Percentiles rank a stretch among this genome's conserved stretches.
Conservation (phyloP, 2,113 vertebrate species). For the Gavialis gangeticus region DNA sequence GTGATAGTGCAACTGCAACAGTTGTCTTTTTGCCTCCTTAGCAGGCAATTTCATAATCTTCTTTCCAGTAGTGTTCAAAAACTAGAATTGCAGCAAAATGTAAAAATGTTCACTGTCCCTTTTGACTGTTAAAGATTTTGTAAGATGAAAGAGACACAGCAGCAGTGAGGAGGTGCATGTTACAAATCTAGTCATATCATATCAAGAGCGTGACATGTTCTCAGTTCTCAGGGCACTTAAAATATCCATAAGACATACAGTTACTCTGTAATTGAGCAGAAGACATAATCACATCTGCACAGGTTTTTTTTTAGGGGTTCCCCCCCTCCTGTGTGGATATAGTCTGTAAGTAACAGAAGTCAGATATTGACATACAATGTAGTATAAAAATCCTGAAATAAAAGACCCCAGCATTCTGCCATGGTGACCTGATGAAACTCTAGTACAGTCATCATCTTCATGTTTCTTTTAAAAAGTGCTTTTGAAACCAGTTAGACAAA, state of each 20-base stretch:
- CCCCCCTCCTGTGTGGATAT: constrained; percentile 30
- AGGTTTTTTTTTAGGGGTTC: neutral
- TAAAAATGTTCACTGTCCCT: constrained; percentile 50
- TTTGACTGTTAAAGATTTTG: constrained; percentile 55
- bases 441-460: constrained; percentile 59
- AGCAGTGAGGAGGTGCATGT: constrained; percentile 35
- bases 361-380: constrained; percentile 51
- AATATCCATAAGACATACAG: neutral
- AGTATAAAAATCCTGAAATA: constrained; percentile 73
- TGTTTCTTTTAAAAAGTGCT: neutral
- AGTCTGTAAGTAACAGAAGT: constrained; percentile 70
- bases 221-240: constrained; percentile 29
- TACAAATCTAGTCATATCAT: constrained; percentile 38
- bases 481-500: neutral
- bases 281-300: constrained; percentile 55
- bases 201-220: neutral
- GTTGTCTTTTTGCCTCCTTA: constrained; percentile 11
- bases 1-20: neutral
- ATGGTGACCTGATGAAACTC: constrained; percentile 74
- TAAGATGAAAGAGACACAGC: constrained; percentile 67
- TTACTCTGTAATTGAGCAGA: neutral
- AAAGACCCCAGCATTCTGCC: constrained; percentile 69
- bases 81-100: constrained; percentile 23
- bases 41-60: constrained; percentile 13
- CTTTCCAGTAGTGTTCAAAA: constrained; percentile 42